Base-by-base conservation (phyloP, 2,888 invertebrate genomes). In the Cartodere bifasciata region DNA sequence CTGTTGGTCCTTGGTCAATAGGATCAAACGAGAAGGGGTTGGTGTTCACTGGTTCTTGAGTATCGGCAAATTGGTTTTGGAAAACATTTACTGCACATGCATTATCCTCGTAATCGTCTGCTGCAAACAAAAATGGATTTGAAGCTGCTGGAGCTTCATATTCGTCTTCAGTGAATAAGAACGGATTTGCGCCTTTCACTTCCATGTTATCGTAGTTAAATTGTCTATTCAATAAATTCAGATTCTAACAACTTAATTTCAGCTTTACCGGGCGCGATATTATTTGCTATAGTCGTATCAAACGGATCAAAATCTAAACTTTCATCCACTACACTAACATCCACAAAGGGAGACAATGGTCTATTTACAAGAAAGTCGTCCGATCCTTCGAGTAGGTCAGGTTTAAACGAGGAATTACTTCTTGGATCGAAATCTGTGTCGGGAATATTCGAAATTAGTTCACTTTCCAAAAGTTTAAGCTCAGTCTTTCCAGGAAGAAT, bases 201-300 rank as follows among this genome's bases (percentile, higher is more conserved):
- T 52, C 56, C 58, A 58, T 59, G n/a, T n/a, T n/a, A n/a, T n/a
- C n/a, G n/a, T n/a, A n/a, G n/a, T n/a, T n/a, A n/a, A n/a, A n/a
- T n/a, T n/a, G n/a, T 27, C 35, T 73, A 65, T 43, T 60, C 52
- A 13, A 78, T 76, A 34, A 85, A 64, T 52, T 84, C 84, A 53
- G 69, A 79, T 43, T 84, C 83, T 12, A 86, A 52, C 21, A 84
- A 57, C 52, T 79, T 82, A 6, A 86, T 62, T 55, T 86, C 86
- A 2, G 83, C 77, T 57, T 73, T 78, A 3, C 85, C 81, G 0
- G 84, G 85, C 29, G 71, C 63, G 31, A 84, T 72, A 49, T 81
- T 77, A 34, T 65, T 67, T 1, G 84, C 84, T 45, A 83, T 81
- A 0, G 87, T 83, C 1, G 90, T 90, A 52, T 90, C 90, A 53